Evolutionary conservation across 2,113 vertebrate species (phyloP).

Genomic region (Seriola rivoliana): DNA sequence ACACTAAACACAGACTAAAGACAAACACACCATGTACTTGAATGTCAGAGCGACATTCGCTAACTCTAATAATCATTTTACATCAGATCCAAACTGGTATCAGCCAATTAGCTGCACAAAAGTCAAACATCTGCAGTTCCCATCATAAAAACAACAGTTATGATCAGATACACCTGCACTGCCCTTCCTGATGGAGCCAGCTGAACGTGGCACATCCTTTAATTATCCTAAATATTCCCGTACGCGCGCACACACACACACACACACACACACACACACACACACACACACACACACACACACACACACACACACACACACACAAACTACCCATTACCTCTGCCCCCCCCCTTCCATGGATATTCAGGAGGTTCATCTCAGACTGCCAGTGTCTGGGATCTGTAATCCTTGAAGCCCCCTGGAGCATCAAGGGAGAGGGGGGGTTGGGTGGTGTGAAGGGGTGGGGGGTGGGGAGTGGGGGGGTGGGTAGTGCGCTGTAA

Average conservation of each 20-base stretch:
- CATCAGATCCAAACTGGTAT: neutral
- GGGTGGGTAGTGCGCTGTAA: neutral
- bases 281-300: conserved; percentile 4
- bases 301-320: conserved; percentile 6
- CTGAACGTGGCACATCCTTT: conserved; percentile 6
- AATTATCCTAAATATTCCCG: neutral
- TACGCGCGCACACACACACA: conserved; percentile 1
- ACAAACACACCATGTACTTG: neutral
- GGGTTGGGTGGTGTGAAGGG: too few species aligned
- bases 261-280: neutral
- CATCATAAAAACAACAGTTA: neutral
- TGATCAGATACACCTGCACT: conserved; percentile 25
- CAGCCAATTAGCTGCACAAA: neutral
- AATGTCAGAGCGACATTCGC: neutral
- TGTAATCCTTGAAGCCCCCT: conserved; percentile 14
- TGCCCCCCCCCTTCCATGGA: neutral
- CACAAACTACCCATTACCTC: neutral
- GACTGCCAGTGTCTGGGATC: conserved; percentile 15
- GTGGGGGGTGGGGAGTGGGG: neutral
- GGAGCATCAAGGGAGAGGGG: neutral
- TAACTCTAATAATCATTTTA: neutral
- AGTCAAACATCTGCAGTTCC: neutral
- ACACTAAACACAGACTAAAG: neutral
- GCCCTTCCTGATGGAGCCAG: conserved; percentile 9
- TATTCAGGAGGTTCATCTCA: conserved; percentile 11